Conservation (phyloP, 2,113 vertebrate genomes). For the Riparia riparia region DNA sequence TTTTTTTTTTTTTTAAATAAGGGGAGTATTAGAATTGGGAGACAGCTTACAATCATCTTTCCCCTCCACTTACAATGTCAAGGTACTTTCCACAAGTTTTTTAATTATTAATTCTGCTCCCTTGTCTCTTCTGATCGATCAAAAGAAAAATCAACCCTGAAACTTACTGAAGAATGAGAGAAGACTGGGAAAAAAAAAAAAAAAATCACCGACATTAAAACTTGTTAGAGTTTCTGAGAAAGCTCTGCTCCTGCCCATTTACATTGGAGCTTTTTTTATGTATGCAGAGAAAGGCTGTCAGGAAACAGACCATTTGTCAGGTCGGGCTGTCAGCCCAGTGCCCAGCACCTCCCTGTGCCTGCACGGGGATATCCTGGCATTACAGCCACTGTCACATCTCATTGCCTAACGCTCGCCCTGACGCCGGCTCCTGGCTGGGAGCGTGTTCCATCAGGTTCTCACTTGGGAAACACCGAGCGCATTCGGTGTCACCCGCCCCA, state of each 20-base stretch:
- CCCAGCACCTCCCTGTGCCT: conserved; percentile 1
- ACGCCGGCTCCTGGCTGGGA: not conserved
- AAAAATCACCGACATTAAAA: not conserved
- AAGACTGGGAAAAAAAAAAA: not conserved
- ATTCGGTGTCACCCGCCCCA: not conserved
- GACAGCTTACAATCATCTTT: not conserved
- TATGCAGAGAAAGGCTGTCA: not conserved
- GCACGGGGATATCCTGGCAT: not conserved
- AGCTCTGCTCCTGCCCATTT: not conserved
- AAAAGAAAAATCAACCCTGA: not conserved
- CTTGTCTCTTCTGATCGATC: not conserved
- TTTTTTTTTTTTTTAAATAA: no score
- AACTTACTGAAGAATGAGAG: not conserved
- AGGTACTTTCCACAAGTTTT: not conserved
- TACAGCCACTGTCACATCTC: not conserved
- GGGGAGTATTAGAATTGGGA: not conserved
- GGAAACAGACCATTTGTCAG: not conserved
- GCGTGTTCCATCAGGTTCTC: not conserved
- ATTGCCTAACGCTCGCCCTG: not conserved
- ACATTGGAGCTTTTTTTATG: not conserved
- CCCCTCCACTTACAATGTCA: not conserved
- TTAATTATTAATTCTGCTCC: not conserved
- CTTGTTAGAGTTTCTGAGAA: not conserved
- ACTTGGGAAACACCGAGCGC: not conserved
- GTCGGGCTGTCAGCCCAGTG: not conserved